These are phyloP conservation scores for Spilosoma lubricipeda DNA, from an alignment of 2,888 invertebrate species.

Conservation along the genomic window DNA sequence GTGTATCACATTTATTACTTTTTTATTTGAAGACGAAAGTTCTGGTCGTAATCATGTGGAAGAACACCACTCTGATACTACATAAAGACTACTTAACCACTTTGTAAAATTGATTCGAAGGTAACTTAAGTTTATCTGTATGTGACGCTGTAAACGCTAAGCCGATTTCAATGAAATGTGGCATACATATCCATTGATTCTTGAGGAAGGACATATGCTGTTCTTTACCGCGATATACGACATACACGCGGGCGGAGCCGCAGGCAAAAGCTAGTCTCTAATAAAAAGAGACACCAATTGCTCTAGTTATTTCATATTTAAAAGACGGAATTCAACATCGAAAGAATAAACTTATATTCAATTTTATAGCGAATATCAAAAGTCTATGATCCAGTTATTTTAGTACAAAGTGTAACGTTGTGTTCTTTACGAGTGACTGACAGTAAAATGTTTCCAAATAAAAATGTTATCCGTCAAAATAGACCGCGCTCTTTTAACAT, in stretches of 20 bases:
- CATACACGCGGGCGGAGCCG: too few species aligned
- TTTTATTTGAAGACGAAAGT: too few species aligned
- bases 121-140: too few species aligned
- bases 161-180: too few species aligned
- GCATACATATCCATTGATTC: too few species aligned
- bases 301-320: background rate
- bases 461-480: slow-evolving; percentile 80
- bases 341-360: background rate
- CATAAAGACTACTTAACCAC: too few species aligned
- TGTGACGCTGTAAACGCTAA: too few species aligned
- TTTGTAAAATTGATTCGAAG: too few species aligned
- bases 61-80: too few species aligned
- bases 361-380: slow-evolving; percentile 40
- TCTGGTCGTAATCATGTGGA: too few species aligned
- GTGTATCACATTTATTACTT: background rate
- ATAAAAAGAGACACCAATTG: background rate
- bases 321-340: background rate
- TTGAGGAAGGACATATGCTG: too few species aligned
- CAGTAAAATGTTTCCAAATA: slow-evolving; percentile 75
- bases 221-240: too few species aligned
- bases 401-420: slow-evolving; percentile 42
- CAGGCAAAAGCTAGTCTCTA: background rate
- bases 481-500: slow-evolving; percentile 62
- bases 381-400: slow-evolving; percentile 28
- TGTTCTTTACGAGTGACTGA: slow-evolving; percentile 69